A percentile compares a stretch with the other conserved stretches of the same genome.
Evolutionary conservation across 2,888 invertebrate species (phyloP).

Genomic region (Steinernema hermaphroditum): DNA sequence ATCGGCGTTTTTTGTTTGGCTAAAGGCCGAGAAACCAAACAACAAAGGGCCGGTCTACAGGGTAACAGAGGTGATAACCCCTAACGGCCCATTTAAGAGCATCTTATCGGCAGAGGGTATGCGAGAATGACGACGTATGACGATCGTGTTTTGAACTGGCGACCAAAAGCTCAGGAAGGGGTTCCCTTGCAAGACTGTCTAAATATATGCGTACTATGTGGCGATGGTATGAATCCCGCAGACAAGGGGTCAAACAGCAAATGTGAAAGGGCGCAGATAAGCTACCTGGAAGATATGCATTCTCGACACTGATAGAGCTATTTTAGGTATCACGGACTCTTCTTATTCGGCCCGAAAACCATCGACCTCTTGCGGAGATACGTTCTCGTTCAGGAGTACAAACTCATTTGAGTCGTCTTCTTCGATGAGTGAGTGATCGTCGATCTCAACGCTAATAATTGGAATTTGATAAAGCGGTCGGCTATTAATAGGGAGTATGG

Average conservation of each 20-base stretch:
- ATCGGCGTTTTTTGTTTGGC: background rate
- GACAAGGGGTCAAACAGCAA: constrained; percentile 9
- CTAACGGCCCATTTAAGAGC: background rate
- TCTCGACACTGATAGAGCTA: constrained; percentile 21
- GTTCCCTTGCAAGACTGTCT: too few species aligned
- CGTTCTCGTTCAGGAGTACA: constrained; percentile 21
- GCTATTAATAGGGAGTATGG: too few species aligned
- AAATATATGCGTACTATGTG: too few species aligned
- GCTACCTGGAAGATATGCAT: background rate
- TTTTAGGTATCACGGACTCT: constrained; percentile 15
- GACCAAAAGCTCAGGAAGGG: too few species aligned
- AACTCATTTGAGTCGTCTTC: constrained; percentile 21
- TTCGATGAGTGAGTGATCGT: constrained; percentile 16
- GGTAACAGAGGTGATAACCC: background rate
- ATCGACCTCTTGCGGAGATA: constrained; percentile 11
- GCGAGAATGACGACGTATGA: too few species aligned
- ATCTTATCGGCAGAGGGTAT: too few species aligned
- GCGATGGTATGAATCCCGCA: background rate
- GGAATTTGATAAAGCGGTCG: too few species aligned
- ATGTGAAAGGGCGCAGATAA: background rate
- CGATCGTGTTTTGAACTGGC: constrained; percentile 1
- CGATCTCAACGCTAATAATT: background rate
- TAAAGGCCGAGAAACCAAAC: background rate
- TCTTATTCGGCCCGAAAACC: constrained; percentile 14
- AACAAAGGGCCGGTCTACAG: background rate